phyloP scores from a whole-genome alignment of 2,797 vertebrate species.

The Channallabes apus region DNA sequence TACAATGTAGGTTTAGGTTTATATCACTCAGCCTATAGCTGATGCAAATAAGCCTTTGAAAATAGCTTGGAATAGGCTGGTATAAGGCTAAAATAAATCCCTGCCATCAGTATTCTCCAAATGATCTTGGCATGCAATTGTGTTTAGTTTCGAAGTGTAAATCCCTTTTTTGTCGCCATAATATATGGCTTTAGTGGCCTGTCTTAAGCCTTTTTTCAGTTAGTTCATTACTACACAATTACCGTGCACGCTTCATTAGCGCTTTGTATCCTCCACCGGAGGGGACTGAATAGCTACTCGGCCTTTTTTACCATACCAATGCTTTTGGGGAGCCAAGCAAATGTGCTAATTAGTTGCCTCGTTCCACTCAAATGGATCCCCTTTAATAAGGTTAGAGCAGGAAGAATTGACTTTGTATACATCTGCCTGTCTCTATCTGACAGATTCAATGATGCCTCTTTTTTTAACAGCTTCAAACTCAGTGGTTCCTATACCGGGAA shows the following conservation, averaged over 20 bases:
- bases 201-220: constrained; percentile 94
- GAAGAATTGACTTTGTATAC: constrained; percentile 37
- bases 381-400: constrained; percentile 55
- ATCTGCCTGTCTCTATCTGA: constrained; percentile 38
- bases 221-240: constrained; percentile 99
- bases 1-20: constrained; percentile 28
- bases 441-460: constrained; percentile 22
- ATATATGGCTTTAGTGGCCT: constrained; percentile 91
- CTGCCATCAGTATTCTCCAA: constrained; percentile 80
- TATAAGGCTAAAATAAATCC: constrained; percentile 67
- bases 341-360: constrained; percentile 85
- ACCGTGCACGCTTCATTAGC: constrained; percentile 97
- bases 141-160: constrained; percentile 90
- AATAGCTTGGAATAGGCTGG: constrained; percentile 69
- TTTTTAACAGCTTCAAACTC: constrained; percentile 74
- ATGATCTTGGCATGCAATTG: constrained; percentile 79
- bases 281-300: constrained; percentile 77
- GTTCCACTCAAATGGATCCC: constrained; percentile 75
- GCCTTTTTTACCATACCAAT: constrained; percentile 87
- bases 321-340: constrained; percentile 78
- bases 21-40: constrained; percentile 57
- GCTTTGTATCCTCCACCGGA: constrained; percentile 82
- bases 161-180: constrained; percentile 85
- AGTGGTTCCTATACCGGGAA: constrained; percentile 90
- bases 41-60: constrained; percentile 78